Evolutionary conservation across 2,113 vertebrate genomes (phyloP).

Genomic region (Gallinago undulata): DNA sequence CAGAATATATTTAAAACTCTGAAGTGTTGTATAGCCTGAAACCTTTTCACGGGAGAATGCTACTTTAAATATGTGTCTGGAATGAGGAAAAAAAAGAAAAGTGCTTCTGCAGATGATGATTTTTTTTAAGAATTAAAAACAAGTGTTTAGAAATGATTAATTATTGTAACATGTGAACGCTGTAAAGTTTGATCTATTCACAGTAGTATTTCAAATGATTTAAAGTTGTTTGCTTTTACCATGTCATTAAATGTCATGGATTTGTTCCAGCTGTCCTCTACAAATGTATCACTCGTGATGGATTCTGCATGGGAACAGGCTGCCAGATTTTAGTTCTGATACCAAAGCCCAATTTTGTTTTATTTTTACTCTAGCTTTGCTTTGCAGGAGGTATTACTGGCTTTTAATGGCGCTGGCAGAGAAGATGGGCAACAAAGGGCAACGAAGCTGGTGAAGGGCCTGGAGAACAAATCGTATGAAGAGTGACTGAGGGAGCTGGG

Average conservation of each 20-base stretch:
- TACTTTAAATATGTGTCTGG: not conserved
- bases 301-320: conserved; percentile 20
- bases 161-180: not conserved
- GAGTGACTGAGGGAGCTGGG: no score
- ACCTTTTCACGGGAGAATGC: not conserved
- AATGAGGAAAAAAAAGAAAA: not conserved
- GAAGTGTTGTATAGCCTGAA: not conserved
- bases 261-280: conserved; percentile 55
- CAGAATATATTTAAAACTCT: not conserved
- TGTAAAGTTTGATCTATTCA: not conserved
- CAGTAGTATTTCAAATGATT: conserved; percentile 38
- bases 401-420: not conserved
- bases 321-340: conserved; percentile 3
- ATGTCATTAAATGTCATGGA: conserved; percentile 23
- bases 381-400: not conserved
- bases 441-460: no score
- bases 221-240: conserved; percentile 53
- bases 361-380: not conserved
- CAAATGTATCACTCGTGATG: not conserved
- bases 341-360: not conserved
- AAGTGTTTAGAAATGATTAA: conserved; percentile 8
- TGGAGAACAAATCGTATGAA: no score
- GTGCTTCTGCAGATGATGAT: not conserved
- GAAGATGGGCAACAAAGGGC: not conserved
- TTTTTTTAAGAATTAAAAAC: not conserved